Percentiles rank a stretch among this genome's conserved stretches.
Conservation (phyloP, 2,113 vertebrate genomes). For the Bujurquina vittata region DNA sequence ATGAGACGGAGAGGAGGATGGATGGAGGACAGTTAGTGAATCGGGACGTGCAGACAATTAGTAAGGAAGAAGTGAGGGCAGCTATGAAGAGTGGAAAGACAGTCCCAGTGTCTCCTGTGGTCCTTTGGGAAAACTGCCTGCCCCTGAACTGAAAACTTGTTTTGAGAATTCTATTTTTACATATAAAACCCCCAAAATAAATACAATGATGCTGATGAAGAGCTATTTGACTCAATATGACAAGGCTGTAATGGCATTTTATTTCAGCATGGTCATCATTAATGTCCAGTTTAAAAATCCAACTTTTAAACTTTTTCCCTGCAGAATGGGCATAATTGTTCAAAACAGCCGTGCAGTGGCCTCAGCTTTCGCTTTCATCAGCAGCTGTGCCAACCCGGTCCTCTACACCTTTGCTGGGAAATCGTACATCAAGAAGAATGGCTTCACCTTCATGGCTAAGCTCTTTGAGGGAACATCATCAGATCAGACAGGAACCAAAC, state of each 20-base stretch:
- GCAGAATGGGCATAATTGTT: conserved; percentile 52
- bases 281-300: not conserved
- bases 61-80: too few relatives aligned
- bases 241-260: not conserved
- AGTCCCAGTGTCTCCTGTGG: too few relatives aligned
- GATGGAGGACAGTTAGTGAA: too few relatives aligned
- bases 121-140: too few relatives aligned
- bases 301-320: not conserved
- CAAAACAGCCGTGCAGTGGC: conserved; percentile 58
- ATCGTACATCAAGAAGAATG: conserved; percentile 79
- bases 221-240: too few relatives aligned
- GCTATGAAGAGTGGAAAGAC: too few relatives aligned
- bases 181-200: too few relatives aligned
- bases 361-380: conserved; percentile 81
- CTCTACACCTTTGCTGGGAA: conserved; percentile 82
- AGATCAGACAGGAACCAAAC: conserved; percentile 50
- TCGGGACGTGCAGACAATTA: too few relatives aligned
- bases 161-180: too few relatives aligned
- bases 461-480: conserved; percentile 76
- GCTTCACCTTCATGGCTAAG: conserved; percentile 80
- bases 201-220: too few relatives aligned
- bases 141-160: too few relatives aligned
- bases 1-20: too few relatives aligned
- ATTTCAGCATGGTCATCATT: not conserved
- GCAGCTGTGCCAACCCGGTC: conserved; percentile 81